These are phyloP conservation scores for Eremophila alpestris DNA, from an alignment of 2,797 vertebrate genomes.

Conservation along the genomic window DNA sequence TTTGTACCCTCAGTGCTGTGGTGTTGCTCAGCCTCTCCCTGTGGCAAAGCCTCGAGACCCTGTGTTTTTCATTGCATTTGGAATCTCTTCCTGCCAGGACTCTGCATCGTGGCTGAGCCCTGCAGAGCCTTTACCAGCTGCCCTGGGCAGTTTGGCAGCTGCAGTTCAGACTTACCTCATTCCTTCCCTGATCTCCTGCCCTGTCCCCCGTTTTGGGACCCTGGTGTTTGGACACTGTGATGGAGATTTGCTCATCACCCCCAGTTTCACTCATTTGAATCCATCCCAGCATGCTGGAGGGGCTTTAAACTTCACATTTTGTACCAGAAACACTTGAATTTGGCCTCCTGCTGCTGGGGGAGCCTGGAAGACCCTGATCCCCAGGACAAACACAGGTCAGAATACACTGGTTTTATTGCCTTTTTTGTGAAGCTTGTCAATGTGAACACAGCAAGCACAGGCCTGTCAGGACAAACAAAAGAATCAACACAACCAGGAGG, in stretches of 20 bases:
- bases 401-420: neutral
- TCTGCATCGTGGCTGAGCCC: accelerated
- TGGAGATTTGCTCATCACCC: neutral
- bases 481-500: neutral
- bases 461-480: accelerated
- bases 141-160: neutral
- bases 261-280: neutral
- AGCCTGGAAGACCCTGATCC: neutral
- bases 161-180: neutral
- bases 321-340: neutral
- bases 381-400: accelerated
- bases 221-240: accelerated
- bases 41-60: neutral
- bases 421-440: neutral
- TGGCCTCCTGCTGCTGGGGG: accelerated
- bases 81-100: neutral
- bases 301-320: neutral
- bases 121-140: neutral
- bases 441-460: neutral
- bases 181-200: neutral
- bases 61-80: accelerated
- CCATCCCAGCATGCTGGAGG: neutral
- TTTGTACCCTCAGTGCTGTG: neutral
- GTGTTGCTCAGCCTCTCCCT: neutral
- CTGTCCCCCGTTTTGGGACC: neutral